phyloP scores from a whole-genome alignment of 2,113 vertebrate species.

The Quiscalus mexicanus region DNA sequence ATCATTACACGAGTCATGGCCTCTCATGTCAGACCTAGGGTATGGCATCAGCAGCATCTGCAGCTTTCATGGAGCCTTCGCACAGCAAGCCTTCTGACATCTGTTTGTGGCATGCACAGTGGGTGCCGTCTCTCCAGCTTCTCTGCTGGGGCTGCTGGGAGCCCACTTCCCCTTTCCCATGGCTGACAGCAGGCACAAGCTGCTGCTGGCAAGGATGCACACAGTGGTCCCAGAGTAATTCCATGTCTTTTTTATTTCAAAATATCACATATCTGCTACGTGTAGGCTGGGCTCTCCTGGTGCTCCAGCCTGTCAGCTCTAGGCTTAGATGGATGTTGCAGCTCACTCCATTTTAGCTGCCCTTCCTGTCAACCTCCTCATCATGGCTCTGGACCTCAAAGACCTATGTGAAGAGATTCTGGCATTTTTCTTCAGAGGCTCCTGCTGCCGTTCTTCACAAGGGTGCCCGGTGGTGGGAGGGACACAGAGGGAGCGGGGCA shows the following conservation, averaged over 20 bases:
- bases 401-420: neutral
- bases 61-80: slow-evolving; percentile 26
- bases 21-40: slow-evolving; percentile 2
- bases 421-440: neutral
- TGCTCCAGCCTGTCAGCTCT: neutral
- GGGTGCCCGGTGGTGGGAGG: neutral
- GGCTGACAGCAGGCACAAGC: neutral
- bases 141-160: neutral
- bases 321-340: neutral
- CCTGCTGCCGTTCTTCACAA: neutral
- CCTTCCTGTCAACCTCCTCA: neutral
- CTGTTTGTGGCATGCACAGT: slow-evolving; percentile 39
- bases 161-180: neutral
- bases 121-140: neutral
- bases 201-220: neutral
- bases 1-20: neutral
- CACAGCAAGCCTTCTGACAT: slow-evolving; percentile 18
- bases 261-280: neutral
- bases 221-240: neutral
- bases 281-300: neutral
- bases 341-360: neutral
- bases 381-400: neutral
- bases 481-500: neutral
- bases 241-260: neutral
- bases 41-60: slow-evolving; percentile 34